These are phyloP conservation scores for Sminthurinus signatus DNA, from an alignment of 1,140 invertebrate species.

Conservation along the genomic window DNA sequence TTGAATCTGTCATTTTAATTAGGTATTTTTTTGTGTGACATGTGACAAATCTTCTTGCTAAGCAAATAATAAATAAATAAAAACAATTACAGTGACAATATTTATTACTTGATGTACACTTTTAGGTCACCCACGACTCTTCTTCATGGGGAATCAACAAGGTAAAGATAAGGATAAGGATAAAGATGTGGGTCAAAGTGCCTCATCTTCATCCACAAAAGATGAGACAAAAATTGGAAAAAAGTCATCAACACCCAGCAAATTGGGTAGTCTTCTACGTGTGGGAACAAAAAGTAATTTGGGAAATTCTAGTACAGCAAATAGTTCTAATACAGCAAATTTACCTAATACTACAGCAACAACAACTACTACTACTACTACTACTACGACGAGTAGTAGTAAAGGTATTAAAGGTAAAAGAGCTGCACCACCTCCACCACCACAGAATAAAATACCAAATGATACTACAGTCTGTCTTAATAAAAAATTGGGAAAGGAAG, in stretches of 20 bases:
- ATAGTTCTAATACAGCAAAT: neutral
- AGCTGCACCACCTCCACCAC: conserved; percentile 2
- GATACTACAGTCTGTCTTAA: neutral
- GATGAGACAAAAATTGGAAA: neutral
- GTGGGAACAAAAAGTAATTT: neutral
- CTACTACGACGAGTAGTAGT: neutral
- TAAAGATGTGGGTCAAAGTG: neutral
- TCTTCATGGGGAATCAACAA: conserved; percentile 18
- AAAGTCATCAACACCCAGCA: conserved; percentile 9
- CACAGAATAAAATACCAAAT: neutral
- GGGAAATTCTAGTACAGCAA: neutral
- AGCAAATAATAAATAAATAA: no score
- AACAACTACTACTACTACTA: neutral
- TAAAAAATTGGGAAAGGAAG: neutral
- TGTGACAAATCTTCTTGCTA: no score
- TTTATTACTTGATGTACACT: no score
- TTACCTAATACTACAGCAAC: neutral
- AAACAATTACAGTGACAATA: no score
- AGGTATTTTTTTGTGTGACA: no score
- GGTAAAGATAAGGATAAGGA: conserved; percentile 10
- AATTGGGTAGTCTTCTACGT: conserved; percentile 1
- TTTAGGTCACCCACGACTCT: conserved; percentile 12
- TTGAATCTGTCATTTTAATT: no score
- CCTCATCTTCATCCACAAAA: neutral
- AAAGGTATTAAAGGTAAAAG: conserved; percentile 1